phyloP scores from a whole-genome alignment of 2,113 vertebrate species.

The Tragelaphus buxtoni region DNA sequence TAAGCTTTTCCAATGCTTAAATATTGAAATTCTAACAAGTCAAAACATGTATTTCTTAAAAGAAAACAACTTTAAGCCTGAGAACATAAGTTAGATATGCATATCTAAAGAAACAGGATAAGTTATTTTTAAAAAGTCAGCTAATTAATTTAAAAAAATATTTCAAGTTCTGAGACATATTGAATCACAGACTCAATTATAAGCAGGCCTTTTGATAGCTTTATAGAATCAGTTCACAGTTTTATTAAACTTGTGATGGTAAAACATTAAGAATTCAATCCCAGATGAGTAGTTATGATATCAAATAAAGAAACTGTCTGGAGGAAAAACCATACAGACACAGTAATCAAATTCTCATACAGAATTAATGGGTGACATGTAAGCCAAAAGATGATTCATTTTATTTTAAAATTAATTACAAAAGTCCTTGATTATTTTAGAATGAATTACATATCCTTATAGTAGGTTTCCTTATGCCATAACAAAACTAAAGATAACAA shows the following conservation, averaged over 20 bases:
- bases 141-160: background rate
- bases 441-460: slow-evolving; percentile 22
- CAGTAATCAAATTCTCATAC: slow-evolving; percentile 28
- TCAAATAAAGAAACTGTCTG: slow-evolving; percentile 58
- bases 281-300: background rate
- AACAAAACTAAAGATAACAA: slow-evolving; percentile 22
- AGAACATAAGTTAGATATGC: background rate
- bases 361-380: background rate
- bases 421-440: slow-evolving; percentile 53
- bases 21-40: background rate
- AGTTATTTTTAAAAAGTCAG: background rate
- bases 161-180: background rate
- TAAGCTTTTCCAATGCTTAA: background rate
- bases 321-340: slow-evolving; percentile 46
- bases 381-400: slow-evolving; percentile 45
- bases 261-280: background rate
- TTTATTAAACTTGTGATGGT: slow-evolving; percentile 3
- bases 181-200: background rate
- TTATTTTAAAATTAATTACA: slow-evolving; percentile 44
- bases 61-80: background rate
- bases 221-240: slow-evolving; percentile 3
- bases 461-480: background rate
- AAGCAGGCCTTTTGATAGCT: background rate
- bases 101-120: background rate
- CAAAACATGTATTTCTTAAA: background rate